Conservation (phyloP, 2,888 invertebrate species). For the Cheilosia urbana region DNA sequence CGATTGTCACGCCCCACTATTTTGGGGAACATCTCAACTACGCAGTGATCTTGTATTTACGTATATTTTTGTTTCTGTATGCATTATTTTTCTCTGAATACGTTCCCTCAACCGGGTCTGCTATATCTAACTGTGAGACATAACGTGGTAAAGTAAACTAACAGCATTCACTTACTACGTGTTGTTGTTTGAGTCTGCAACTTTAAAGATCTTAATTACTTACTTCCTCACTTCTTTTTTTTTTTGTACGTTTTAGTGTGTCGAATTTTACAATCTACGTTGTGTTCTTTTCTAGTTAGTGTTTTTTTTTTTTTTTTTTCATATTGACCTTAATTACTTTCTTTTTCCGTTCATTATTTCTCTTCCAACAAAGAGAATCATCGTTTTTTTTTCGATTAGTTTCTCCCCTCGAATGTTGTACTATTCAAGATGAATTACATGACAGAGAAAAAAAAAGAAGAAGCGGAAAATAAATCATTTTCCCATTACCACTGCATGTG, state of each 20-base stretch:
- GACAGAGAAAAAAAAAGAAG: background rate
- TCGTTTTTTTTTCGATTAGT: constrained; percentile 18
- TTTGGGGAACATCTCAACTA: constrained; percentile 42
- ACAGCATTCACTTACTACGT: constrained; percentile 31
- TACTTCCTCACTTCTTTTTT: constrained; percentile 41
- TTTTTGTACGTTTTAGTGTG: constrained; percentile 23
- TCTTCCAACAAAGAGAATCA: constrained; percentile 11
- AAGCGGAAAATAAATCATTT: constrained; percentile 24
- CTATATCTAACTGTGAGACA: background rate
- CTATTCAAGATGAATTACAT: constrained; percentile 4
- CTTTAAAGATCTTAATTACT: constrained; percentile 43
- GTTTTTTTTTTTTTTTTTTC: background rate
- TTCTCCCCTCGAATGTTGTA: constrained; percentile 5
- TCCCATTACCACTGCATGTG: constrained; percentile 21
- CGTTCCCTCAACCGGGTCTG: constrained; percentile 16
- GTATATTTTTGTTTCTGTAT: background rate
- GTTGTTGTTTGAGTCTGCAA: constrained; percentile 6
- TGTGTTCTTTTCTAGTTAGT: constrained; percentile 27
- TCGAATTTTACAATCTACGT: constrained; percentile 44
- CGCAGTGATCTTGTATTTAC: background rate
- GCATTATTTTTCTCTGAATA: constrained; percentile 5
- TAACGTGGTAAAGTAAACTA: constrained; percentile 19
- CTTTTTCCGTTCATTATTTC: constrained; percentile 42
- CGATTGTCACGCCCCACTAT: constrained; percentile 56
- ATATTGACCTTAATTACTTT: constrained; percentile 60